Evolutionary conservation across 2,797 vertebrate genomes (phyloP), one percentile per base, ranked within the genome.

Genomic region (Discoglossus pictus): DNA sequence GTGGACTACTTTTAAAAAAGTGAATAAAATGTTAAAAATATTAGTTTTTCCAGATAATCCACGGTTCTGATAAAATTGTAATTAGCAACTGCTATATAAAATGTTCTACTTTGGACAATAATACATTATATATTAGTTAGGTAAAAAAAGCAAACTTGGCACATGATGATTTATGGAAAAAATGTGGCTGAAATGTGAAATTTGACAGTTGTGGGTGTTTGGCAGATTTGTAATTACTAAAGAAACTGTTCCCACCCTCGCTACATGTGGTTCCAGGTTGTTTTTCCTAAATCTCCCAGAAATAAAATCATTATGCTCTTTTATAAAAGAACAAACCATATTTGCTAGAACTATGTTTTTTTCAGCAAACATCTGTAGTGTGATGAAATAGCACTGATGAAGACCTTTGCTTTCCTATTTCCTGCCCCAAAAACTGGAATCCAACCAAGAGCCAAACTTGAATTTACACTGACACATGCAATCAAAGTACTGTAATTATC

Each of bases 391-490:
- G 2, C 13, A 13, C n/a, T 39, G 18, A 13, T 13, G 52, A n/a
- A n/a, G n/a, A 18, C 8, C 34, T 23, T 7, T 1, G 12, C n/a
- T 40, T 16, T 40, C 39, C n/a, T 40, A 15, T 40, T n/a, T 6
- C 6, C n/a, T 13, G 11, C 13, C 7, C n/a, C 7, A n/a, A 11
- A 55, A 21, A 3, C 7, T 38, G 27, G 12, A 38, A n/a, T 15
- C 2, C 10, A 55, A 5, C 35, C 18, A 55, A 39, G 2, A 13
- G 23, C 6, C 13, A 36, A 23, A 38, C 18, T 23, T 5, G 38
- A 54, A 54, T 36, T 21, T 20, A 54, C 7, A 51, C 23, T 51
- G 16, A 36, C 15, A 54, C 34, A 17, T 54, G 51, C 31, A 36
- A 25, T 12, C 39, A 31, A 11, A 53, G 15, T 35, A 34, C 25